A percentile compares a stretch with the other conserved stretches of the same genome.
Conservation (phyloP, 2,888 invertebrate species). For the Eurytoma adleriae region DNA sequence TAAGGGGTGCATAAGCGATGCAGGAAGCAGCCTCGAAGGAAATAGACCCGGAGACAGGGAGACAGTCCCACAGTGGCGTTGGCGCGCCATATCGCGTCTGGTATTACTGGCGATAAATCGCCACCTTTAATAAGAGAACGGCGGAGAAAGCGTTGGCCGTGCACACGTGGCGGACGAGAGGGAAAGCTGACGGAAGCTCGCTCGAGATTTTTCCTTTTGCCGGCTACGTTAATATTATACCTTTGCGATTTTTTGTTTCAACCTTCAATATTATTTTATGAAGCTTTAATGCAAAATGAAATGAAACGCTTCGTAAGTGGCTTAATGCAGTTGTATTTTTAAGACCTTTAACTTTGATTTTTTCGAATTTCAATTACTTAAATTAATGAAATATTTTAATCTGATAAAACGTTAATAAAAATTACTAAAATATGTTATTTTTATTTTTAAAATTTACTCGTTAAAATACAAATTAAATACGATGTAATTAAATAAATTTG, state of each 20-base stretch:
- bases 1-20: conserved; percentile 2
- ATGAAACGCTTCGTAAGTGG: too few species aligned
- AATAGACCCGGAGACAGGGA: conserved; percentile 1
- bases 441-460: too few species aligned
- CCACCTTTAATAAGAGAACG: conserved; percentile 73
- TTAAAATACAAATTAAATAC: too few species aligned
- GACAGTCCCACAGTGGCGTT: conserved; percentile 47
- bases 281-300: too few species aligned
- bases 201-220: neutral
- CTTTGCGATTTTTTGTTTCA: neutral
- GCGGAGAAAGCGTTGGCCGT: conserved; percentile 9
- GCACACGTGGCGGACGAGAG: conserved; percentile 31
- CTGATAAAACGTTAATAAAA: too few species aligned
- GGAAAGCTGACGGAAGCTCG: conserved; percentile 32
- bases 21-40: neutral
- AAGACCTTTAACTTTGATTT: too few species aligned
- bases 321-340: too few species aligned
- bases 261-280: neutral
- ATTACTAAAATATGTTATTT: too few species aligned
- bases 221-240: too few species aligned
- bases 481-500: too few species aligned
- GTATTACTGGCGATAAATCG: conserved; percentile 75
- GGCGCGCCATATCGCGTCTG: conserved; percentile 69
- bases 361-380: too few species aligned
- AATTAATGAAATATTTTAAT: too few species aligned